phyloP scores from a whole-genome alignment of 2,113 vertebrate species.

The Centropristis striata region DNA sequence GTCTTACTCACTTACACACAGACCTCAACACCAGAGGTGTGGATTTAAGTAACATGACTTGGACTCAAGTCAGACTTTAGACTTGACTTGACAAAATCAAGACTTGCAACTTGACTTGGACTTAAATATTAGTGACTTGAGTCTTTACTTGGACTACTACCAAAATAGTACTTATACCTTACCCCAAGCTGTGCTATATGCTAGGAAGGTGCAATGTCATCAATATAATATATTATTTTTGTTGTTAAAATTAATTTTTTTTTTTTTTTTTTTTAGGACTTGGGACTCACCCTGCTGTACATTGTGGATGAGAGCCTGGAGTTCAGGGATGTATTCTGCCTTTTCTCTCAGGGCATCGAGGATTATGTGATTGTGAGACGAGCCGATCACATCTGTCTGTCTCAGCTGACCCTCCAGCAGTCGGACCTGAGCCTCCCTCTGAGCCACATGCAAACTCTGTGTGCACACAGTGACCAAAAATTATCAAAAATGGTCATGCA shows the following conservation, averaged over 20 bases:
- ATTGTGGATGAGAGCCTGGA: slow-evolving; percentile 94
- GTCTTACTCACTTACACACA: neutral
- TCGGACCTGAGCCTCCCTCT: slow-evolving; percentile 95
- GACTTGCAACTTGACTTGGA: no score
- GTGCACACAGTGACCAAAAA: neutral
- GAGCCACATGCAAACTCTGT: slow-evolving; percentile 95
- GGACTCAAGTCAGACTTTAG: no score
- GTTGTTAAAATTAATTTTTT: no score
- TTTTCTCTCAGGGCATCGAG: slow-evolving; percentile 94
- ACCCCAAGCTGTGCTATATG: no score
- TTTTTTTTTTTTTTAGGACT: no score
- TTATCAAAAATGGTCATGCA: neutral
- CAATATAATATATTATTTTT: no score
- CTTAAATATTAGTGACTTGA: no score
- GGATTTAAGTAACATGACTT: no score
- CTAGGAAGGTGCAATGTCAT: no score
- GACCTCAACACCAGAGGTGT: neutral
- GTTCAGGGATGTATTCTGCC: slow-evolving; percentile 92
- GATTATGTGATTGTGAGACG: slow-evolving; percentile 93
- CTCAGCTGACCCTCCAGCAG: slow-evolving; percentile 94
- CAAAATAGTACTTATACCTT: no score
- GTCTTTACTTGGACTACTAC: no score
- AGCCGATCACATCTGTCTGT: slow-evolving; percentile 90
- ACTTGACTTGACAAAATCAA: no score
- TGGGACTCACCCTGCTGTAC: slow-evolving; percentile 91